phyloP scores from a whole-genome alignment of 1,140 invertebrate species.

The Colletes gigas region DNA sequence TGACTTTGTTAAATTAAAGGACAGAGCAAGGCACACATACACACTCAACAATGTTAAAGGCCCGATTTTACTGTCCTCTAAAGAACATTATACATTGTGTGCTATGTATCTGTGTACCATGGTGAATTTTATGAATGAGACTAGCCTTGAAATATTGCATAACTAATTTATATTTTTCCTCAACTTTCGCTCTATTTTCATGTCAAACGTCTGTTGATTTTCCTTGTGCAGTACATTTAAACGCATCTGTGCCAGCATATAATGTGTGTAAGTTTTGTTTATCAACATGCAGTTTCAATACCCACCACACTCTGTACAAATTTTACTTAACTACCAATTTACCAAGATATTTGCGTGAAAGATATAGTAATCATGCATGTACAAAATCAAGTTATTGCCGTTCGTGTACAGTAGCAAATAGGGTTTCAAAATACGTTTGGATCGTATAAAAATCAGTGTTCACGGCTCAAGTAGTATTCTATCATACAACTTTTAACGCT shows the following conservation, averaged over 20 bases:
- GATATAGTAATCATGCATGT: slow-evolving; percentile 56
- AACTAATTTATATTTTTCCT: slow-evolving; percentile 57
- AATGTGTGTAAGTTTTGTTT: slow-evolving; percentile 62
- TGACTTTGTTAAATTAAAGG: slow-evolving; percentile 44
- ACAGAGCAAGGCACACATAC: slow-evolving; percentile 69
- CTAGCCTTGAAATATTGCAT: slow-evolving; percentile 56
- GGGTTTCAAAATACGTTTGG: slow-evolving; percentile 7
- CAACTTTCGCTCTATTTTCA: slow-evolving; percentile 74
- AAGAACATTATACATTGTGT: slow-evolving; percentile 64
- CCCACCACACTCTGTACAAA: slow-evolving; percentile 53
- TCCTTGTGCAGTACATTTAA: slow-evolving; percentile 75
- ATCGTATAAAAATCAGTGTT: slow-evolving; percentile 12
- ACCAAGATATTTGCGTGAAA: slow-evolving; percentile 48
- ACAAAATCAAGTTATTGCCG: slow-evolving; percentile 35
- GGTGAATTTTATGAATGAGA: slow-evolving; percentile 65
- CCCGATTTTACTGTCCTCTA: slow-evolving; percentile 44
- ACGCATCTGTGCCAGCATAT: slow-evolving; percentile 77
- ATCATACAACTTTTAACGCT: background rate
- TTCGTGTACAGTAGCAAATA: slow-evolving; percentile 37
- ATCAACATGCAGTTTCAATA: slow-evolving; percentile 61
- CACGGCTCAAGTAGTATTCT: background rate
- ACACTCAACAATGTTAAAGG: slow-evolving; percentile 62
- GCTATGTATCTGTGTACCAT: slow-evolving; percentile 77
- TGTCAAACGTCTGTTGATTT: slow-evolving; percentile 76
- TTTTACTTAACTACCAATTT: slow-evolving; percentile 44